Conservation (phyloP, 2,888 invertebrate species). For the Dysmachus trigonus region DNA sequence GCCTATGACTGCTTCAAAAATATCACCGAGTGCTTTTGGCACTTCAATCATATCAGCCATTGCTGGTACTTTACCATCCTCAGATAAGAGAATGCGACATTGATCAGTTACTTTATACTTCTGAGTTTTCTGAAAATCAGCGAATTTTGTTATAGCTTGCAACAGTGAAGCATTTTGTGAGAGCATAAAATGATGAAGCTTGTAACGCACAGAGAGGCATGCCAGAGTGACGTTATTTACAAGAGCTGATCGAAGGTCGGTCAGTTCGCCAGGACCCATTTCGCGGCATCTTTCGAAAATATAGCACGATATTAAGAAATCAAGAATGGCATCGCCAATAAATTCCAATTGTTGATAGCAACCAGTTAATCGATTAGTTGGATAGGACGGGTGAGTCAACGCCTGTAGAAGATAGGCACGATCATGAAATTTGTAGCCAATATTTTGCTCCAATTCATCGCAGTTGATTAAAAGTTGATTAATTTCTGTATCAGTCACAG, state of each 20-base stretch:
- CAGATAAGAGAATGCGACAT: conserved; percentile 59
- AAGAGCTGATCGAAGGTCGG: conserved; percentile 91
- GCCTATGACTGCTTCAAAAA: conserved; percentile 91
- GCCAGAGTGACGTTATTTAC: conserved; percentile 98
- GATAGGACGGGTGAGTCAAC: conserved; percentile 90
- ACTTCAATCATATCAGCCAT: conserved; percentile 84
- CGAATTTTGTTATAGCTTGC: conserved; percentile 65
- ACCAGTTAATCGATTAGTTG: conserved; percentile 80
- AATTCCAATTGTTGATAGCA: conserved; percentile 94
- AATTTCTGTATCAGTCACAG: conserved; percentile 63
- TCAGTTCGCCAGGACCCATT: conserved; percentile 85
- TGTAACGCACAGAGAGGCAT: conserved; percentile 83
- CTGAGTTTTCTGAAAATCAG: conserved; percentile 58
- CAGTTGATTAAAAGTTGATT: conserved; percentile 65
- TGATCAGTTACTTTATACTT: conserved; percentile 60
- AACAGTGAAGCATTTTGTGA: conserved; percentile 64
- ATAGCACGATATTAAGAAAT: conserved; percentile 87
- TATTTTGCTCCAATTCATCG: conserved; percentile 69
- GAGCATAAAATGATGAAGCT: conserved; percentile 80
- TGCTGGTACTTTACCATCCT: conserved; percentile 51
- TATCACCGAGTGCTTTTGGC: conserved; percentile 87
- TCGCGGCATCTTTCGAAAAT: conserved; percentile 79
- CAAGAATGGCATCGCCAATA: conserved; percentile 89
- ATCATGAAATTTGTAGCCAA: conserved; percentile 83
- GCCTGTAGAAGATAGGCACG: conserved; percentile 86